Evolutionary conservation across 2,888 invertebrate genomes (phyloP).

Genomic region (Hydropsyche betteni): DNA sequence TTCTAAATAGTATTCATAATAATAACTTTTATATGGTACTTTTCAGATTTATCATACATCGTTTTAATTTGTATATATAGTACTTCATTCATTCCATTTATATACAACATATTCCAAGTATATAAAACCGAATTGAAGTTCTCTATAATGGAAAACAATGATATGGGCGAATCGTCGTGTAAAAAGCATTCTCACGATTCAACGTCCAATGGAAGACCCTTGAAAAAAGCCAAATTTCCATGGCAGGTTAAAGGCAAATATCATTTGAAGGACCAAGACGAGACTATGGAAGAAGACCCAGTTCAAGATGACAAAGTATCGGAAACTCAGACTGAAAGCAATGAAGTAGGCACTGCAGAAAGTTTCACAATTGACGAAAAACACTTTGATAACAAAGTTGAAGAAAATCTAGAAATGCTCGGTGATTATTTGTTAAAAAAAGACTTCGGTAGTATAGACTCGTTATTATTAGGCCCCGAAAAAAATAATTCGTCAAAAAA

Average conservation of each 20-base stretch:
- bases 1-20: too few relatives aligned
- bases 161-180: conserved; percentile 62
- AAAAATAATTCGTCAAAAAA: background rate
- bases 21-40: too few relatives aligned
- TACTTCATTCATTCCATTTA: too few relatives aligned
- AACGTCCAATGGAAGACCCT: conserved; percentile 64
- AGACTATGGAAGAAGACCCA: conserved; percentile 53
- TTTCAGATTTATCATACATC: too few relatives aligned
- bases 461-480: conserved; percentile 31
- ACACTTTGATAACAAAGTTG: conserved; percentile 53
- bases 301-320: conserved; percentile 55
- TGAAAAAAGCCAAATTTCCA: conserved; percentile 73
- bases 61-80: too few relatives aligned
- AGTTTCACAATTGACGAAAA: conserved; percentile 30
- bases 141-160: conserved; percentile 52
- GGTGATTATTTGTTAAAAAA: conserved; percentile 60
- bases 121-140: too few relatives aligned
- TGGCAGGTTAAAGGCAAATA: conserved; percentile 75
- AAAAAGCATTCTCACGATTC: conserved; percentile 66
- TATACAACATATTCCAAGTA: too few relatives aligned
- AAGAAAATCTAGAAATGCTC: conserved; percentile 60
- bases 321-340: conserved; percentile 36
- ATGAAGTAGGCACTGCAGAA: conserved; percentile 24
- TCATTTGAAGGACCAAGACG: conserved; percentile 65
- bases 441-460: conserved; percentile 44